Conservation (phyloP, 2,113 vertebrate genomes). For the Dolichotis patagonum region DNA sequence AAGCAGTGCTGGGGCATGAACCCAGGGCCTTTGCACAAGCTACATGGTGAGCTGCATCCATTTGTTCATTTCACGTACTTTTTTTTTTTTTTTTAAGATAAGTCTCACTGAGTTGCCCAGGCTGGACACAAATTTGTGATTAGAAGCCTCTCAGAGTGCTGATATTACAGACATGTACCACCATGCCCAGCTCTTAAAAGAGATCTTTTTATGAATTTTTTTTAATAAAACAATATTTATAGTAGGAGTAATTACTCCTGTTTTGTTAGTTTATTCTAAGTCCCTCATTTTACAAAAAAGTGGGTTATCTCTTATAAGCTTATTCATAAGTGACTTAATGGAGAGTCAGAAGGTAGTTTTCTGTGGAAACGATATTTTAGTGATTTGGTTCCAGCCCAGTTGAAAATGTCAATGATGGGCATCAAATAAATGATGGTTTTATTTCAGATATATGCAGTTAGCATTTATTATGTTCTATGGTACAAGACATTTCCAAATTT, state of each 20-base stretch:
- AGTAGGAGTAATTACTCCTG: not conserved
- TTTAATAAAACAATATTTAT: not conserved
- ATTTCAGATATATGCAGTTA: not conserved
- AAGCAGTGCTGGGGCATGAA: not conserved
- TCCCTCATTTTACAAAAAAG: constrained; percentile 8
- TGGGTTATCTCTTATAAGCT: constrained; percentile 28
- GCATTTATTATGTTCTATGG: not conserved
- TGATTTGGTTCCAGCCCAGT: constrained; percentile 11
- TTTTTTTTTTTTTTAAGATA: not conserved
- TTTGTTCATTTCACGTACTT: not conserved
- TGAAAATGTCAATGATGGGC: not conserved
- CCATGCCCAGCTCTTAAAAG: not conserved
- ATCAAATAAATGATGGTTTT: not conserved
- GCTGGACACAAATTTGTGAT: not conserved
- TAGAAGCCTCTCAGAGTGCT: not conserved
- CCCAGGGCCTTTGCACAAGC: not conserved
- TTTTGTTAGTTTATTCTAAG: constrained; percentile 35
- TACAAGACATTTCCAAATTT: constrained; percentile 14
- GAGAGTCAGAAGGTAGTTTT: constrained; percentile 42
- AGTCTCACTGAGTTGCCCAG: not conserved
- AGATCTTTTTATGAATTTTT: constrained; percentile 2
- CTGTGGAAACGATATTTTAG: not conserved
- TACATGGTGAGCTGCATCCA: not conserved
- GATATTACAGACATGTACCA: not conserved
- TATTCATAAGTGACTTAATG: not conserved